Evolutionary conservation across 2,888 invertebrate species (phyloP), one percentile per base, ranked within the genome.

Genomic region (Athrips mouffetella): DNA sequence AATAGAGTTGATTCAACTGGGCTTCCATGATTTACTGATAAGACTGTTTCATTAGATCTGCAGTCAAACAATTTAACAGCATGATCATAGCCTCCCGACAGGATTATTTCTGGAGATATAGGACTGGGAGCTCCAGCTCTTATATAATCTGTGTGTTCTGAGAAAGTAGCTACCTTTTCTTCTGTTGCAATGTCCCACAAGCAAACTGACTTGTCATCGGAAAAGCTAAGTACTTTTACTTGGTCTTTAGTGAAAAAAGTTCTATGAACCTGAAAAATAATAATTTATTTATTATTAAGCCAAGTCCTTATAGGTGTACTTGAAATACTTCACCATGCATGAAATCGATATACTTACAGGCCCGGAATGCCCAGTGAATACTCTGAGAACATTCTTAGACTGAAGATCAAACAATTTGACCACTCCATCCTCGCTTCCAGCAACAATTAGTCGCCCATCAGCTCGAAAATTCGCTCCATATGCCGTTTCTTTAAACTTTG

Each of bases 111-210:
- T 11, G 93, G 90, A 1, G 94, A 92, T 16, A 94, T 91, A 5
- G 94, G 92, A 71, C 93, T 96, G 2, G 93, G 90, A 11, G 94
- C 93, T 20, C 97, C 97, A 45, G 96, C 94, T 67, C 97, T 90
- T 3, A 97, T 90, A 74, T 97, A 97, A 74, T 97, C 97, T 0
- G 76, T 89, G 67, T 96, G 95, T 52, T 92, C 92, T 16, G 86
- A 77, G 65, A 91, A 94, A 29, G 89, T 91, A 13, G 90, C 77
- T 16, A 96, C 63, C 63, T 92, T 90, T 54, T 92, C 92, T 80
- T 97, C 97, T 51, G 92, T 94, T 0, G 96, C 91, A 64, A 98
- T 94, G 70, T 98, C 98, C 97, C 98, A 98, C n/a, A 98, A 66
- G 54, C 91, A 90, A 3, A 95, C 92, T 4, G 93, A 91, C 80